Percentiles rank a stretch among this genome's conserved stretches.
Evolutionary conservation across 2,888 invertebrate genomes (phyloP).

Genomic region (Diabrotica balteata): DNA sequence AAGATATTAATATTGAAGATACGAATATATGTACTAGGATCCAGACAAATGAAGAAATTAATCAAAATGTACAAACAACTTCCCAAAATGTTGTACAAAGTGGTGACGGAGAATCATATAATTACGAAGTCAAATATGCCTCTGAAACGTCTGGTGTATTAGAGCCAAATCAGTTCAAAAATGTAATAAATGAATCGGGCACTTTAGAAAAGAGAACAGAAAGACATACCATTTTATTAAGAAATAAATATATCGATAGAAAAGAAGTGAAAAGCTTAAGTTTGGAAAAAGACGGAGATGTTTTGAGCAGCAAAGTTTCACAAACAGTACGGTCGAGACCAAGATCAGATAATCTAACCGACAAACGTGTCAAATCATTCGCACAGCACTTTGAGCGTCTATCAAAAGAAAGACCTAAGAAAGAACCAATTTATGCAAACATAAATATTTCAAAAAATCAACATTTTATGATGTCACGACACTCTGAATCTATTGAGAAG

Average conservation of each 20-base stretch:
- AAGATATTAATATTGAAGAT: too few relatives aligned
- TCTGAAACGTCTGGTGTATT: not conserved
- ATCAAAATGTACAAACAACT: not conserved
- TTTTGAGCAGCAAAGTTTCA: not conserved
- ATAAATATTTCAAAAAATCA: not conserved
- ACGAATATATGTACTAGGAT: not conserved
- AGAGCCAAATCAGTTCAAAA: not conserved
- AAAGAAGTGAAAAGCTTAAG: slow-evolving; percentile 6
- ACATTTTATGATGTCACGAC: not conserved
- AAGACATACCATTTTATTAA: slow-evolving; percentile 16
- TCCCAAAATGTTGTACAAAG: not conserved
- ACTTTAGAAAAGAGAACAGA: slow-evolving; percentile 5
- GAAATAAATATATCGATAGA: slow-evolving; percentile 4
- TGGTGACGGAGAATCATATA: not conserved
- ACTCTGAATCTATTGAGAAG: slow-evolving; percentile 19
- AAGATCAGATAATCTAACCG: not conserved
- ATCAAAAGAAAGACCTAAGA: slow-evolving; percentile 22
- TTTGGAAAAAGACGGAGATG: not conserved
- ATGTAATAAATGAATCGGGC: not conserved
- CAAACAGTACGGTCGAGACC: not conserved
- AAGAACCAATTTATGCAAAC: slow-evolving; percentile 43
- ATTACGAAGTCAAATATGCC: not conserved
- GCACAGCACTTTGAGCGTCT: slow-evolving; percentile 36
- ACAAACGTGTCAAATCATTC: slow-evolving; percentile 32
- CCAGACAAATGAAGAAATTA: not conserved